Evolutionary conservation across 2,888 invertebrate genomes (phyloP).

Genomic region (Chydorus sphaericus): DNA sequence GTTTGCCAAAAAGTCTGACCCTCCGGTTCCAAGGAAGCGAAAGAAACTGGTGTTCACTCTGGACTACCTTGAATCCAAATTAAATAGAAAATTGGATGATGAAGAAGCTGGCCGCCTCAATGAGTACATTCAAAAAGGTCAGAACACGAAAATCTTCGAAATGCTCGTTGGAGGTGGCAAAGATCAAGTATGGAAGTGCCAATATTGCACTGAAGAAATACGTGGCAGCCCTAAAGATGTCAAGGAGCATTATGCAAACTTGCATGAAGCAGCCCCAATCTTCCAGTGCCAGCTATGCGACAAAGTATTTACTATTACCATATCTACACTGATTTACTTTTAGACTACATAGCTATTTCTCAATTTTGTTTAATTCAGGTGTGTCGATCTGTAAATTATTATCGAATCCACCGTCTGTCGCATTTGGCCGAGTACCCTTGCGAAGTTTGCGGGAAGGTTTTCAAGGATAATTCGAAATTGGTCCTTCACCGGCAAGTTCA

Average conservation of each 20-base stretch:
- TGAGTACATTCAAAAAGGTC: constrained; percentile 9
- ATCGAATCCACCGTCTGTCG: constrained; percentile 9
- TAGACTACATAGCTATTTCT: too few species aligned
- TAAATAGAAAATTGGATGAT: constrained; percentile 6
- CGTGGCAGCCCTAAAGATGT: constrained; percentile 10
- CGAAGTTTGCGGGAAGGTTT: constrained; percentile 12
- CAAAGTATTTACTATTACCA: neutral
- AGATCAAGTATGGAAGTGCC: constrained; percentile 11
- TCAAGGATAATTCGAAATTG: constrained; percentile 12
- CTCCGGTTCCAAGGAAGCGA: neutral
- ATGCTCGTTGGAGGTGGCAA: constrained; percentile 12
- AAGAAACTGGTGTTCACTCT: constrained; percentile 11
- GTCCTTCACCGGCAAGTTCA: constrained; percentile 9
- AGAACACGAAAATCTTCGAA: constrained; percentile 12
- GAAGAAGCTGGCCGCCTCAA: constrained; percentile 7
- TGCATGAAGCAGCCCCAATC: constrained; percentile 9
- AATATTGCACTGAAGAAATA: constrained; percentile 8
- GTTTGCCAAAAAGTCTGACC: neutral
- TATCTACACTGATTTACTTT: too few species aligned
- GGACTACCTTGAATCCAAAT: constrained; percentile 7
- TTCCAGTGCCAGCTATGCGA: constrained; percentile 12
- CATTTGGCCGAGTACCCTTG: constrained; percentile 9
- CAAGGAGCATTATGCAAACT: constrained; percentile 3
- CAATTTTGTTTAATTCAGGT: neutral
- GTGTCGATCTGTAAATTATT: constrained; percentile 8